Percentiles rank a stretch among this genome's conserved stretches.
Evolutionary conservation across 2,888 invertebrate genomes (phyloP).

Genomic region (Caenorhabditis sinica): DNA sequence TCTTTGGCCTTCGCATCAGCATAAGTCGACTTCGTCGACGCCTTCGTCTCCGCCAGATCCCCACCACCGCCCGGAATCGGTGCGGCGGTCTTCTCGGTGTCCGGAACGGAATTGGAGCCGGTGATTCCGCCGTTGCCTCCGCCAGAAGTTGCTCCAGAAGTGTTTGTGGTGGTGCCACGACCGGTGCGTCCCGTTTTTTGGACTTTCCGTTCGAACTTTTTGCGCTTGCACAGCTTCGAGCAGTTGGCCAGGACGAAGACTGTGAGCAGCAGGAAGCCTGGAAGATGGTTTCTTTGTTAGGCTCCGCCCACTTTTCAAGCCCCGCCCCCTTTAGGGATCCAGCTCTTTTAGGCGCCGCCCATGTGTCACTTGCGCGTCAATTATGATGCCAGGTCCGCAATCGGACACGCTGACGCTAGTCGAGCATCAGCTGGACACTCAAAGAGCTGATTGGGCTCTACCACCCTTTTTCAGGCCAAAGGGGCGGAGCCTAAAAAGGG

Average conservation of each 20-base stretch:
- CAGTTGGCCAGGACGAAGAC: slow-evolving; percentile 1
- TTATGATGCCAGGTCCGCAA: too few relatives aligned
- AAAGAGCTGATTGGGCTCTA: too few relatives aligned
- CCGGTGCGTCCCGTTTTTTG: not conserved
- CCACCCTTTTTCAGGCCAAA: too few relatives aligned
- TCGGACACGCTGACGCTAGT: too few relatives aligned
- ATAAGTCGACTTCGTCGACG: not conserved
- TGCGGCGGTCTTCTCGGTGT: not conserved
- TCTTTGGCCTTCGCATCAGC: not conserved
- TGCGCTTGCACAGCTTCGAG: not conserved
- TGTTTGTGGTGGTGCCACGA: not conserved
- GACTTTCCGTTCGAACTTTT: not conserved
- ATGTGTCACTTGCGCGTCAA: too few relatives aligned
- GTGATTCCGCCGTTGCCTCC: not conserved
- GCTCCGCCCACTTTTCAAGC: too few relatives aligned
- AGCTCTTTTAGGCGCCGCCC: too few relatives aligned
- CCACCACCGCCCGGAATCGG: not conserved
- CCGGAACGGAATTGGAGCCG: not conserved
- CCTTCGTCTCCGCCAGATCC: not conserved
- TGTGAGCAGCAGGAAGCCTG: not conserved
- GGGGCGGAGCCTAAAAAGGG: too few relatives aligned
- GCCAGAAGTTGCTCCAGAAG: not conserved
- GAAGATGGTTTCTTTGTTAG: not conserved
- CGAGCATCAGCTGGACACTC: too few relatives aligned
- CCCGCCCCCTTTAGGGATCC: too few relatives aligned